phyloP scores from a whole-genome alignment of 2,888 invertebrate species.

The Drosophila atroscutellata region DNA sequence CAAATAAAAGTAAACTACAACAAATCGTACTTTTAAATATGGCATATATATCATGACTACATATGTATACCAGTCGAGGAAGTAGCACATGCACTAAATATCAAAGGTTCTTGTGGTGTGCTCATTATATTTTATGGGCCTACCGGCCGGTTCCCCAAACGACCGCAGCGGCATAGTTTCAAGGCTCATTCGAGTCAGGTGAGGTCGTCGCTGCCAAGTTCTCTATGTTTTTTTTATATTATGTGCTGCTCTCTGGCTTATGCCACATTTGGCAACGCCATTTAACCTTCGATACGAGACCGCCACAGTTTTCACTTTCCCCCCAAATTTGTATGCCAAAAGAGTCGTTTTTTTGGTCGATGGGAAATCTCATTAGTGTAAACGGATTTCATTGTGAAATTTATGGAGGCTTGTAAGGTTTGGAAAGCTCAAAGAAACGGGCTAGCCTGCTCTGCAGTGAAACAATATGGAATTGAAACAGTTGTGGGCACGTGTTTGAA shows the following conservation, averaged over 20 bases:
- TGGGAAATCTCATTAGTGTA: neutral
- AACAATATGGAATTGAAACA: constrained; percentile 7
- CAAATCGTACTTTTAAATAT: constrained; percentile 22
- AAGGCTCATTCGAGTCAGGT: constrained; percentile 65
- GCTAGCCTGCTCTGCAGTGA: neutral
- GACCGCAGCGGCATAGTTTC: constrained; percentile 53
- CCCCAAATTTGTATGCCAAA: constrained; percentile 43
- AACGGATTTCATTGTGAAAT: constrained; percentile 9
- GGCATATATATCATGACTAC: constrained; percentile 13
- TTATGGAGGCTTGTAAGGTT: constrained; percentile 3
- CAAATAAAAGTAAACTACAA: constrained; percentile 43
- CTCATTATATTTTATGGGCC: constrained; percentile 76
- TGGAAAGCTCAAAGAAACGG: neutral
- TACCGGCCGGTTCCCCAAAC: constrained; percentile 46
- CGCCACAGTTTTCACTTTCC: constrained; percentile 37
- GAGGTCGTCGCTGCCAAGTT: constrained; percentile 62
- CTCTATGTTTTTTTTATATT: constrained; percentile 9
- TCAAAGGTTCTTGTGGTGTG: constrained; percentile 66
- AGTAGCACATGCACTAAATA: constrained; percentile 61
- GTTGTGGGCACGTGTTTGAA: neutral
- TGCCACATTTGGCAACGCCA: constrained; percentile 34
- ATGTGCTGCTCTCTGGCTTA: neutral
- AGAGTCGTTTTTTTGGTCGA: constrained; percentile 7
- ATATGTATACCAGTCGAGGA: constrained; percentile 3
- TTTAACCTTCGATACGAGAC: constrained; percentile 53